These are phyloP conservation scores for Ascidia mentula DNA, from an alignment of 23 tunicate genomes.

Conservation along the genomic window DNA sequence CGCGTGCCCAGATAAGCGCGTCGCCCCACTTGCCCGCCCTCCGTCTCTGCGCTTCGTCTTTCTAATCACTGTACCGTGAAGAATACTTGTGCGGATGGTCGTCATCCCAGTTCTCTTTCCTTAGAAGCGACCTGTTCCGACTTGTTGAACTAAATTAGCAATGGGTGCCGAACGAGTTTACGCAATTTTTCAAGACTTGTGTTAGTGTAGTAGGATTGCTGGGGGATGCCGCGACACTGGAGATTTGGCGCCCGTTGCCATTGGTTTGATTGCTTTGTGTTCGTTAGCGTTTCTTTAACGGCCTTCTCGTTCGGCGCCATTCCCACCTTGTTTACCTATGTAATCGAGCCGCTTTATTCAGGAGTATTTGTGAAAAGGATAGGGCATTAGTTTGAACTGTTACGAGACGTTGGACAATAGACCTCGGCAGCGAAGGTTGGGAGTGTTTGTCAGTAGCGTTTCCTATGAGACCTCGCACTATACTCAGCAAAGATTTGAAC, in stretches of 20 bases:
- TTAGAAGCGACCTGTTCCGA: background rate
- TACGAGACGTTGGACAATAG: constrained; percentile 13
- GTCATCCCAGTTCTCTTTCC: background rate
- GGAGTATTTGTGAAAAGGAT: constrained; percentile 3
- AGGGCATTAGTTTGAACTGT: constrained; percentile 12
- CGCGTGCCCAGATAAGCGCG: constrained; percentile 13
- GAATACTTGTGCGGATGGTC: background rate
- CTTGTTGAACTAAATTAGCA: background rate
- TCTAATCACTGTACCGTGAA: background rate
- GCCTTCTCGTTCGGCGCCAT: background rate
- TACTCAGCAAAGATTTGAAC: background rate
- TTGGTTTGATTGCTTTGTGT: background rate
- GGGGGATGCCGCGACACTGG: background rate
- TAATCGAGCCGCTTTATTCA: constrained; percentile 11
- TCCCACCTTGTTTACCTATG: background rate
- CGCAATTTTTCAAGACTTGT: background rate
- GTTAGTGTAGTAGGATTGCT: background rate
- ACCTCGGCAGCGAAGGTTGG: background rate
- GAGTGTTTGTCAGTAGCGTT: no score
- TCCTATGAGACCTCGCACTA: background rate
- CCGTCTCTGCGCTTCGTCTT: constrained; percentile 2
- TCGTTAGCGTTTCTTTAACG: background rate
- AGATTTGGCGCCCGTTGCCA: background rate
- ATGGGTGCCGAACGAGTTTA: no score
- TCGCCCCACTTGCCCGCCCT: constrained; percentile 3